A percentile compares a stretch with the other conserved stretches of the same genome.
Evolutionary conservation across 2,797 vertebrate genomes (phyloP).

Genomic region (Enteromius mattozi): DNA sequence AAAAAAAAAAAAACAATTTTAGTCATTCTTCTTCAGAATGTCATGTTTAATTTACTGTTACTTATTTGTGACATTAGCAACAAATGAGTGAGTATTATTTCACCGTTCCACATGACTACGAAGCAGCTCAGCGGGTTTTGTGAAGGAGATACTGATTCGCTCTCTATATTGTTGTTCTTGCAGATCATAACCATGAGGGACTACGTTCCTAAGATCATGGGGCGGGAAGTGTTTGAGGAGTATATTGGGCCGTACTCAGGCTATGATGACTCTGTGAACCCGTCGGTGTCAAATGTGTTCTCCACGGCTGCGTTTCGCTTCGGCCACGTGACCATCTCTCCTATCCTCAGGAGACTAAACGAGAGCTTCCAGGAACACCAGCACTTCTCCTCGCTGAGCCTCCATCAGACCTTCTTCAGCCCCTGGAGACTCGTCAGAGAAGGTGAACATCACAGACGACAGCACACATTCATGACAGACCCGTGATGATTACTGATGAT

Average conservation of each 20-base stretch:
- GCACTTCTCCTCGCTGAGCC: constrained; percentile 76
- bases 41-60: not conserved
- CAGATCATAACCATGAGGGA: constrained; percentile 93
- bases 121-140: not conserved
- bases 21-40: not conserved
- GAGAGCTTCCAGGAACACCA: constrained; percentile 82
- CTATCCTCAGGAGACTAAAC: constrained; percentile 81
- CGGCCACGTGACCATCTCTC: constrained; percentile 86
- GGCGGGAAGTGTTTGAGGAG: constrained; percentile 78
- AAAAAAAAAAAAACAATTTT: not conserved
- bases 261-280: constrained; percentile 82
- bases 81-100: too few species aligned
- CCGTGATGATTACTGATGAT: too few species aligned
- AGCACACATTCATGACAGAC: not conserved
- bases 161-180: constrained; percentile 47
- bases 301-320: constrained; percentile 96
- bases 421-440: constrained; percentile 92
- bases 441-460: constrained; percentile 74
- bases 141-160: not conserved
- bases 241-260: constrained; percentile 85
- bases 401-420: constrained; percentile 88
- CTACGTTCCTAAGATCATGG: constrained; percentile 92
- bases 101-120: too few species aligned
- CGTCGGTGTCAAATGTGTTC: constrained; percentile 90
- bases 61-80: not conserved